Evolutionary conservation across 35 echinoderm and acorn worm species (phyloP).

Genomic region (Ptychodera flava): DNA sequence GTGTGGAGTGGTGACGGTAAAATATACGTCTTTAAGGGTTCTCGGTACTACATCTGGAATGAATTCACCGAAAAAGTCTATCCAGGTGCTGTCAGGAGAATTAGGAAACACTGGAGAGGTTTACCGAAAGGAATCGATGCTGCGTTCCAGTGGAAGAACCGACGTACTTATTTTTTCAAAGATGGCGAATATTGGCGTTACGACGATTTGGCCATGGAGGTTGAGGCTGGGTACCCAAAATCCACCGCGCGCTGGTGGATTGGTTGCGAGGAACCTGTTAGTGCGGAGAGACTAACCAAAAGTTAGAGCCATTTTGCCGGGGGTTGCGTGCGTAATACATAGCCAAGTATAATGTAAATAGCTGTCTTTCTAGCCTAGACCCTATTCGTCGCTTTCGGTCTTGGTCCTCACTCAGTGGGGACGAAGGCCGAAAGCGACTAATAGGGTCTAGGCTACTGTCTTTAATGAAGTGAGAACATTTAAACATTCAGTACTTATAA

Average conservation of each 20-base stretch:
- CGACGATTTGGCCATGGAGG: constrained; percentile 44
- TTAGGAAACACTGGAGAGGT: constrained; percentile 12
- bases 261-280: no score
- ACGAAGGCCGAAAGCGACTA: no score
- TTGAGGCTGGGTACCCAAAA: constrained; percentile 36
- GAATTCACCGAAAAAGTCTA: constrained; percentile 21
- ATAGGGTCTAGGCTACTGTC: no score
- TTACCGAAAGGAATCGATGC: constrained; percentile 32
- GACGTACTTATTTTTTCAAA: constrained; percentile 55
- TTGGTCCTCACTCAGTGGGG: no score
- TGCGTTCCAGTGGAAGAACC: constrained; percentile 61
- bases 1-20: not conserved
- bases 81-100: constrained; percentile 23
- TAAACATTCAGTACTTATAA: no score
- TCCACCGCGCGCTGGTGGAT: constrained; percentile 34
- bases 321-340: no score
- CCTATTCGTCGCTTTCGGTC: no score
- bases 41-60: constrained; percentile 65
- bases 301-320: no score
- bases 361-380: no score
- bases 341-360: no score
- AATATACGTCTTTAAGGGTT: constrained; percentile 20
- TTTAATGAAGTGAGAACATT: no score
- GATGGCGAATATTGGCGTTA: constrained; percentile 58
- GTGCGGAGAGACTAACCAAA: no score